Base-by-base conservation (phyloP, 2,888 invertebrate genomes). In the Fabriciana adippe region DNA sequence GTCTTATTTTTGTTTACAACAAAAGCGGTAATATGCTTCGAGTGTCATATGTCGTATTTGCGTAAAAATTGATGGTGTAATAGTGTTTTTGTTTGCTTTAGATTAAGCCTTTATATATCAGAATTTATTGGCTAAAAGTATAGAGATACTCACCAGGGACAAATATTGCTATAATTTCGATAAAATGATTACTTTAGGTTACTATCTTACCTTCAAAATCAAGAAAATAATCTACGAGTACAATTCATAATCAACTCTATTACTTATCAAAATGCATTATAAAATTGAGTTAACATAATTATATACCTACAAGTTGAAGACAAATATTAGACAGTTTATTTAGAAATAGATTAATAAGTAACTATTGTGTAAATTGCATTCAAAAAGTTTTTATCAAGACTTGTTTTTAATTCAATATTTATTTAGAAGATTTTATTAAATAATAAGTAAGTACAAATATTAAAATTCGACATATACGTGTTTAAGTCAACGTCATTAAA, bases 401-500 rank as follows among this genome's bases (percentile, higher is more conserved):
- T 48, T 31, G 26, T 15, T 55, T 47, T 66, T 66, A 54, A 55
- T 15, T 60, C 54, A 60, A 59, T 13, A 45, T 48, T 66, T 66
- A 55, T 35, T 18, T 55, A 31, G 31, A 48, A 16, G 48, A 48
- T 66, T 60, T 47, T 11, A 48, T 50, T 41, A 1, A 41, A 41
- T 8, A 41, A 11, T 41, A 41, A 41, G 35, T 21, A 59, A 55
- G 6, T 56, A 67, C 21, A 55, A 54, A n/a, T 61, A 61, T 56
- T 57, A 57, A 67, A 21, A 53, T 62, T 66, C 64, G 64, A 67
- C 60, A 66, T 66, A 47, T 51, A 64, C 63, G 62, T 66, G 35
- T 67, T 45, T 55, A 51, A 70, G 8, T 65, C 56, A 71, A 69
- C 59, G 54, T 55, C 53, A 72, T 70, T 57, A 62, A 62, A 60